Evolutionary conservation across 2,888 invertebrate species (phyloP).

Genomic region (Napeogenes inachia): DNA sequence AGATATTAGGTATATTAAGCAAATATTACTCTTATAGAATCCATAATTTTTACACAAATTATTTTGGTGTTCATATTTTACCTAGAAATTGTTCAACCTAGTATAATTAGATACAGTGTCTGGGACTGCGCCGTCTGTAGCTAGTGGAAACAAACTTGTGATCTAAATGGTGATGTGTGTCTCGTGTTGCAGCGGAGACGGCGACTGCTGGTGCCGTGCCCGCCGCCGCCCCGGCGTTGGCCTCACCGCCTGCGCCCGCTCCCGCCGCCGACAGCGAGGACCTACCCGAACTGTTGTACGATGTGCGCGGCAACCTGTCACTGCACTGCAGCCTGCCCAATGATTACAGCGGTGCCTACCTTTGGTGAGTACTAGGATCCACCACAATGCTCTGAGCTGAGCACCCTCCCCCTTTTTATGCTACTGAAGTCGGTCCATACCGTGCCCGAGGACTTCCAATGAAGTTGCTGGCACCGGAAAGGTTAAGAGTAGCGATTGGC

Average conservation of each 20-base stretch:
- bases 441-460: too few species aligned
- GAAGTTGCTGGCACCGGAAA: too few species aligned
- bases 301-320: conserved; percentile 43
- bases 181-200: conserved; percentile 11
- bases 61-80: too few species aligned
- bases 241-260: conserved; percentile 3
- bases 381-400: too few species aligned
- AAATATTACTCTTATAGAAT: too few species aligned
- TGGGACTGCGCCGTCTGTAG: not conserved
- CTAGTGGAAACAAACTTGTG: not conserved
- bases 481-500: too few species aligned
- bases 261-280: conserved; percentile 16
- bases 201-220: conserved; percentile 11
- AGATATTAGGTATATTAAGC: too few species aligned
- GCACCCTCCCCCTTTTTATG: too few species aligned
- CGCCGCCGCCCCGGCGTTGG: conserved; percentile 15
- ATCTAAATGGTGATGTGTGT: not conserved
- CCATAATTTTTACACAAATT: too few species aligned
- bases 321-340: conserved; percentile 47
- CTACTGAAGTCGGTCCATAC: too few species aligned
- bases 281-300: conserved; percentile 37
- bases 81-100: too few species aligned
- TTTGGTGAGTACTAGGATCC: conserved; percentile 40
- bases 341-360: conserved; percentile 32
- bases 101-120: too few species aligned